Evolutionary conservation across 2,797 vertebrate genomes (phyloP), one percentile per base, ranked within the genome.

Genomic region (Yasuhikotakia modesta): DNA sequence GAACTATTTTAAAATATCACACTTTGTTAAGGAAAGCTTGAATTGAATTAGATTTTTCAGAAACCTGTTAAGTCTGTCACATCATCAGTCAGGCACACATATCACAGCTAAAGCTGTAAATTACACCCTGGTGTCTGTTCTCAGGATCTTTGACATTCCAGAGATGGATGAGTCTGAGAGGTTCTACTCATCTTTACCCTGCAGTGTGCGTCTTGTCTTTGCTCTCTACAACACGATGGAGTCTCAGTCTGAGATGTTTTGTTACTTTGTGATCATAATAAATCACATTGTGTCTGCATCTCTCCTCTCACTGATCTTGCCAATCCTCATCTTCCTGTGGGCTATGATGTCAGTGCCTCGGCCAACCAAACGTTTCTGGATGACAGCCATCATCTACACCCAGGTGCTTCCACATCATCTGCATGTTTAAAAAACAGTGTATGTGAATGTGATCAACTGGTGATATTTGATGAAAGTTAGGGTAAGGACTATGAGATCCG

Each of bases 321-420:
- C 93, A 0, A 85, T 94, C 76, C 90, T 93, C 61, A 89, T 93
- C 85, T 94, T 94, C 86, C 87, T 91, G 57, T 93, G 89, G 92
- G 93, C 91, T 77, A 92, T 93, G 93, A 84, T 94, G 76, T 93
- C 87, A 0, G 89, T 93, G 80, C 93, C 94, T 32, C 90, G 92
- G 77, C 92, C 93, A 12, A 90, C 84, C 79, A 93, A 94, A 70
- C 86, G 90, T 81, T 94, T 94, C 83, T 91, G 93, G 92, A 92
- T 93, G 92, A 91, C 91, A 0, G 93, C 91, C 0, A 94, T 94
- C 17, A 92, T 94, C 79, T 93, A 95, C 90, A 94, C 91, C 1
- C 94, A 95, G 91, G 94, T 35, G 35, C 22, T 27, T 43, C 27
- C 45, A 60, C 4, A 17, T 66, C 12, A 14, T 8, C 24, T 35